phyloP scores from a whole-genome alignment of 2,113 vertebrate genomes.

The Rhynchomys soricoides region DNA sequence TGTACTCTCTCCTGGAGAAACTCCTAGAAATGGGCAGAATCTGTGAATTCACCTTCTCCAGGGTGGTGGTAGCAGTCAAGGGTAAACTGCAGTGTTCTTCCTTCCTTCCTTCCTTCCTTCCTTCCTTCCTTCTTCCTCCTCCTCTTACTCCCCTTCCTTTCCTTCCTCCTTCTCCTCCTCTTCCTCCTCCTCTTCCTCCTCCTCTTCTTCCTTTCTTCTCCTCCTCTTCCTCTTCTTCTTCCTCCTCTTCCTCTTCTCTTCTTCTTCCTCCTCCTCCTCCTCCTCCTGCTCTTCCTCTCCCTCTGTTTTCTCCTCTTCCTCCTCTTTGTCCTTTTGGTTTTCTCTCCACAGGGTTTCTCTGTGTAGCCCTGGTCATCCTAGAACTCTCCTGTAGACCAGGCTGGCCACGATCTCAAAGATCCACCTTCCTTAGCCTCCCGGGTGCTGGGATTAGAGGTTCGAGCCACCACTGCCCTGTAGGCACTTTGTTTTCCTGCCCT shows the following conservation, averaged over 20 bases:
- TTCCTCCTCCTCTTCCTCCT: too few relatives aligned
- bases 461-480: not conserved
- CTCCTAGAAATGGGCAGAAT: not conserved
- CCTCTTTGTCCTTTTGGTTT: too few relatives aligned
- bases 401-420: not conserved
- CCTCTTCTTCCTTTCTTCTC: too few relatives aligned
- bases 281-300: not conserved
- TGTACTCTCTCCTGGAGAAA: not conserved
- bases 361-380: not conserved
- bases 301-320: not conserved
- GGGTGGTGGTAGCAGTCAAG: not conserved
- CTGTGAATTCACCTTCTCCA: not conserved
- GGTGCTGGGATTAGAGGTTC: not conserved
- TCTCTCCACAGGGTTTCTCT: not conserved
- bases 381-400: not conserved
- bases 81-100: not conserved
- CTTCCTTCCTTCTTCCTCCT: not conserved
- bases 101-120: not conserved
- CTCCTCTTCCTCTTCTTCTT: too few relatives aligned
- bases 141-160: too few relatives aligned
- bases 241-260: too few relatives aligned
- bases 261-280: too few relatives aligned
- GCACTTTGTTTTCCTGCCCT: not conserved
- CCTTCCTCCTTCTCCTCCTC: too few relatives aligned
- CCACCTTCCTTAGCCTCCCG: not conserved